Evolutionary conservation across 2,797 vertebrate species (phyloP).

Genomic region (Phaenicophaeus curvirostris): DNA sequence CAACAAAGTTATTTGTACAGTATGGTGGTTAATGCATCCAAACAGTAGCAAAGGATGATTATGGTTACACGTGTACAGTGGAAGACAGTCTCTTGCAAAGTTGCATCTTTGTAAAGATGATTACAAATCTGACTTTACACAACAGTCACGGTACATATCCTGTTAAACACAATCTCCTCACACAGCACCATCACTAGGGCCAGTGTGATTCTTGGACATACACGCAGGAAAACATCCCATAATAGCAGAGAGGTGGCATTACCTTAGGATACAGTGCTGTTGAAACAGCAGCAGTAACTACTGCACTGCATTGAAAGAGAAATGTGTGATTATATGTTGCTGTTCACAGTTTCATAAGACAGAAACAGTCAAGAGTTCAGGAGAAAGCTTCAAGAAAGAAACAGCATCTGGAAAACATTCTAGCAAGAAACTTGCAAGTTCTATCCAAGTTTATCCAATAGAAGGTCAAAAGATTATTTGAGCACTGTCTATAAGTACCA

Average conservation of each 20-base stretch:
- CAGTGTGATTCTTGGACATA: neutral
- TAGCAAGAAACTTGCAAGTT: neutral
- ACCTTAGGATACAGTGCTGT: no score
- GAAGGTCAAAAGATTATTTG: neutral
- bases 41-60: neutral
- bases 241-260: neutral
- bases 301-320: rapidly evolving
- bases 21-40: neutral
- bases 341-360: neutral
- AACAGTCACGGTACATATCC: neutral
- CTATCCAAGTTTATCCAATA: constrained; percentile 27
- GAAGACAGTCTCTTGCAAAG: neutral
- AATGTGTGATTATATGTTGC: neutral
- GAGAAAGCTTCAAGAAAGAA: neutral
- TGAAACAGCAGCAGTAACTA: neutral
- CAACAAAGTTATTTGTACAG: neutral
- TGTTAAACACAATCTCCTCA: neutral
- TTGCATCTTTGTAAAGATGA: neutral
- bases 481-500: neutral
- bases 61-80: rapidly evolving
- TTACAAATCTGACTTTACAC: neutral
- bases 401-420: constrained; percentile 20
- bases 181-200: neutral
- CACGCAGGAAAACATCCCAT: neutral
- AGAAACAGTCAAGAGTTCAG: neutral